phyloP scores from a whole-genome alignment of 2,888 invertebrate genomes.

The Drosophila robusta region DNA sequence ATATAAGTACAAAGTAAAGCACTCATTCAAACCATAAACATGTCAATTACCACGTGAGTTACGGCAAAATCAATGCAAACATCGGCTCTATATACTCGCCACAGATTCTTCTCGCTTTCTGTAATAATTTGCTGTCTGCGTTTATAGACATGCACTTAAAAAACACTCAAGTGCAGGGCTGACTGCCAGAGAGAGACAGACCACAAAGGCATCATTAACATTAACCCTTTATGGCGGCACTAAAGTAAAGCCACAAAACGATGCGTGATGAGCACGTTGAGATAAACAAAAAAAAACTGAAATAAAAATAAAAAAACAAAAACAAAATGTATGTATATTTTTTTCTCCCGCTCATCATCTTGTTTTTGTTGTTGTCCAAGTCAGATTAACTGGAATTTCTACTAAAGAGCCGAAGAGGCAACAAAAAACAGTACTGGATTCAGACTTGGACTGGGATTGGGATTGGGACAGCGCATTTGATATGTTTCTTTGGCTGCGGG shows the following conservation, averaged over 20 bases:
- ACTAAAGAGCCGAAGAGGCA: slow-evolving; percentile 45
- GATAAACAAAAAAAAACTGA: slow-evolving; percentile 63
- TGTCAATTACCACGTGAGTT: slow-evolving; percentile 78
- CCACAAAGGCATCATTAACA: slow-evolving; percentile 74
- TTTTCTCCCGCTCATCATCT: slow-evolving; percentile 30
- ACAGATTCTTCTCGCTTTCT: slow-evolving; percentile 44
- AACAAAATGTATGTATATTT: not conserved
- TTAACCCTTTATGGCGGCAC: slow-evolving; percentile 78
- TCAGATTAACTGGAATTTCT: slow-evolving; percentile 76
- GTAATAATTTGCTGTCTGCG: slow-evolving; percentile 70
- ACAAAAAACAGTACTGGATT: slow-evolving; percentile 33
- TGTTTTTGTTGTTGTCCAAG: slow-evolving; percentile 18
- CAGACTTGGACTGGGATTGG: slow-evolving; percentile 18
- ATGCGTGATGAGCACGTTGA: slow-evolving; percentile 80
- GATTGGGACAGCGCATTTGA: slow-evolving; percentile 48
- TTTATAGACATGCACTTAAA: slow-evolving; percentile 78
- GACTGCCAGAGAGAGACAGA: slow-evolving; percentile 43
- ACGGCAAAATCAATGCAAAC: slow-evolving; percentile 73
- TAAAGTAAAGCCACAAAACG: slow-evolving; percentile 76
- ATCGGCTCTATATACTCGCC: slow-evolving; percentile 16
- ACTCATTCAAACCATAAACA: slow-evolving; percentile 66
- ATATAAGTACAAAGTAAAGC: slow-evolving; percentile 33
- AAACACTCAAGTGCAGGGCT: slow-evolving; percentile 75
- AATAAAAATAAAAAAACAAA: no score
- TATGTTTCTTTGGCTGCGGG: slow-evolving; percentile 50